These are phyloP conservation scores for Saimiri boliviensis DNA, from an alignment of 2,113 vertebrate species.

Conservation along the genomic window DNA sequence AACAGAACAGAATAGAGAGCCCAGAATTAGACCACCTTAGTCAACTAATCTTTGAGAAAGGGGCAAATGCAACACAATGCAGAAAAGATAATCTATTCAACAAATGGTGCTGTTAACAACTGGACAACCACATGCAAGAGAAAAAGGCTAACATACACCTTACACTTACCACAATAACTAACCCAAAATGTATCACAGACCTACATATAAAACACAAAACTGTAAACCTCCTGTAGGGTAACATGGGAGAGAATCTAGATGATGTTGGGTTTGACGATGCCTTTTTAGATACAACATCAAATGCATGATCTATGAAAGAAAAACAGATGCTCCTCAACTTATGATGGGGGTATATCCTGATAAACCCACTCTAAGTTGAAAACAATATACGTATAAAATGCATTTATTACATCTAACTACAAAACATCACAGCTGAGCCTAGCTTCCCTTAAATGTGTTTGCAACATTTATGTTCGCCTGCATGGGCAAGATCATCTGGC, in stretches of 20 bases:
- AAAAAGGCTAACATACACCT: neutral
- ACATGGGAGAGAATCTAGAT: neutral
- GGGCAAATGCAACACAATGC: neutral
- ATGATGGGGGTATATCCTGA: neutral
- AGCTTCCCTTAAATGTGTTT: neutral
- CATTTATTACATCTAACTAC: neutral
- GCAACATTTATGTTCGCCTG: neutral
- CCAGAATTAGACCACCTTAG: neutral
- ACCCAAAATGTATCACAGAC: neutral
- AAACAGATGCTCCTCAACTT: neutral
- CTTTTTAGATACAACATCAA: neutral
- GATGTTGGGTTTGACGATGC: neutral
- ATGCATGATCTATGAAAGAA: neutral
- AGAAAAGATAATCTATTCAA: neutral
- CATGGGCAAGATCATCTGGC: neutral
- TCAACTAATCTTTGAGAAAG: neutral
- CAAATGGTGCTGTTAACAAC: neutral
- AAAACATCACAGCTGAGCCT: neutral
- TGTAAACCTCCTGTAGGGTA: neutral
- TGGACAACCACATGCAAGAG: neutral
- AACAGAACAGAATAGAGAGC: neutral
- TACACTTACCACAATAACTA: neutral
- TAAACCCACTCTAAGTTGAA: neutral
- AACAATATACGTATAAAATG: neutral
- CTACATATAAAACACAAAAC: neutral